Percentiles rank a stretch among this genome's conserved stretches.
Evolutionary conservation across 2,113 vertebrate genomes (phyloP).

Genomic region (Myodes glareolus): DNA sequence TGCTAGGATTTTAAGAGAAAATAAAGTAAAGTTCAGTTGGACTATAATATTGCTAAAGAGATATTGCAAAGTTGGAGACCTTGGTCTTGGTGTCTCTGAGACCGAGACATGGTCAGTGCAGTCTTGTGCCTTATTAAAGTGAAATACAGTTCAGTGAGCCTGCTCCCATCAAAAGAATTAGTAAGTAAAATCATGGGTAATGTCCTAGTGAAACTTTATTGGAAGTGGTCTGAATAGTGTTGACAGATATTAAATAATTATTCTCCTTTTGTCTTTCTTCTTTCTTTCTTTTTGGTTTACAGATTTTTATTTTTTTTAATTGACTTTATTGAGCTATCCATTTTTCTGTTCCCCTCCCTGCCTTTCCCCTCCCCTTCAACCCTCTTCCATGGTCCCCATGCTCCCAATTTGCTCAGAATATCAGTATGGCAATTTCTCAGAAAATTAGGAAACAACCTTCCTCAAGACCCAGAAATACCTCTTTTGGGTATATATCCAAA

Average conservation of each 20-base stretch:
- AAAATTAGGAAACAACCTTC: too few species aligned
- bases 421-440: too few species aligned
- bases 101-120: neutral
- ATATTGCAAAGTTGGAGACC: neutral
- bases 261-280: too few species aligned
- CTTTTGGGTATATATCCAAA: too few species aligned
- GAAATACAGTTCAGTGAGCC: neutral
- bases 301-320: too few species aligned
- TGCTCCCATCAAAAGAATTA: neutral
- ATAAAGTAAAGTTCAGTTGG: constrained; percentile 39
- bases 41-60: neutral
- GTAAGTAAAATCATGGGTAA: neutral
- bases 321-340: too few species aligned
- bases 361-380: too few species aligned
- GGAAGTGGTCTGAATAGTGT: neutral
- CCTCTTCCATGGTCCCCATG: too few species aligned
- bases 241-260: neutral
- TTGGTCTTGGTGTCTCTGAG: neutral
- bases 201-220: neutral
- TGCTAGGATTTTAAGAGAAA: neutral
- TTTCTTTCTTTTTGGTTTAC: too few species aligned
- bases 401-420: too few species aligned
- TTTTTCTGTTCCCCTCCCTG: too few species aligned
- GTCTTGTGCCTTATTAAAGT: neutral
- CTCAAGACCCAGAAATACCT: too few species aligned